Percentiles rank a stretch among this genome's conserved stretches.
Conservation (phyloP, 2,888 invertebrate species). For the Chalcosyrphus nemorum region DNA sequence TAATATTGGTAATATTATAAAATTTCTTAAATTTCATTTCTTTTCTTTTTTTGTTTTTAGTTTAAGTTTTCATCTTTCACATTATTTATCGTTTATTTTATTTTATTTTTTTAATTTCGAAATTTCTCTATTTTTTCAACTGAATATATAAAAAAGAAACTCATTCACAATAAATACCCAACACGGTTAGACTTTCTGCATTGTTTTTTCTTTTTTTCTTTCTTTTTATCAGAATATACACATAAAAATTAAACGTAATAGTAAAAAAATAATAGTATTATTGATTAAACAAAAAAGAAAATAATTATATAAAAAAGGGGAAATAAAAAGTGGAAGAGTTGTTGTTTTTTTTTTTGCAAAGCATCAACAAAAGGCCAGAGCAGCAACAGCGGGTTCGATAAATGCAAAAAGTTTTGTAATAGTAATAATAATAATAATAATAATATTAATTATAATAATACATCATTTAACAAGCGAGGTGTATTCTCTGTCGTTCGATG, state of each 20-base stretch:
- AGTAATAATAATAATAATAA: conserved; percentile 61
- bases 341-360: too few relatives aligned
- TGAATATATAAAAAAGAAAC: conserved; percentile 52
- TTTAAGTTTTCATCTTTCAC: conserved; percentile 43
- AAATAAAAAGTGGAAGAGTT: conserved; percentile 55
- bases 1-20: conserved; percentile 72
- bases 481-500: conserved; percentile 44
- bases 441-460: conserved; percentile 54
- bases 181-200: conserved; percentile 59
- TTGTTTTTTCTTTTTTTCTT: conserved; percentile 12
- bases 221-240: conserved; percentile 40
- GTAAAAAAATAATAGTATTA: conserved; percentile 4
- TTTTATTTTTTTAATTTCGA: conserved; percentile 40
- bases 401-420: conserved; percentile 67
- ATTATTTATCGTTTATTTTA: conserved; percentile 23
- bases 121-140: conserved; percentile 62
- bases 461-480: conserved; percentile 58
- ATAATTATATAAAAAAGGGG: conserved; percentile 9
- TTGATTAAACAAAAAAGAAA: conserved; percentile 18
- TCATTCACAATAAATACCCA: conserved; percentile 60
- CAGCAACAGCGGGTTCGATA: conserved; percentile 63
- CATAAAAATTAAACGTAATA: conserved; percentile 38
- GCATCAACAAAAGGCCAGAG: conserved; percentile 60
- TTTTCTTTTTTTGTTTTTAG: conserved; percentile 6
- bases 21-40: conserved; percentile 48